Evolutionary conservation across 2,797 vertebrate genomes (phyloP), one percentile per base, ranked within the genome.

Genomic region (Artibeus lituratus): DNA sequence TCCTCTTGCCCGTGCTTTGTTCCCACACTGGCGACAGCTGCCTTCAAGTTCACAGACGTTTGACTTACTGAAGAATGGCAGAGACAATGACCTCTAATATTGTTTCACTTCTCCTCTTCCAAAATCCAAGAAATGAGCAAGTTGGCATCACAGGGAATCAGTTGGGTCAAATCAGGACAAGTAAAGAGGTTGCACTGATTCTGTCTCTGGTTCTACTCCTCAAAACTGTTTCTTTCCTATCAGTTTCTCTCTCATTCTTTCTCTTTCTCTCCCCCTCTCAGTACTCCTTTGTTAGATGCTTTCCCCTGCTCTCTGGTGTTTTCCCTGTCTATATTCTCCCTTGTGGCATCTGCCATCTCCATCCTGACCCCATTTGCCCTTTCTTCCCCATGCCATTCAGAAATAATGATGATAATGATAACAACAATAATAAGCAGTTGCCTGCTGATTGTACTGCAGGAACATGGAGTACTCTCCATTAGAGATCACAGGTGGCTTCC

Each of bases 401-500:
- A 85, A 82, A 87, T 76, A 83, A 87, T 32, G 18, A 47, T 55
- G 32, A 91, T 65, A 55, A 69, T 22, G 94, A n/a, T 44, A 44
- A 1, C 70, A 81, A 42, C 53, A 72, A 15, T 73, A 69, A 91
- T 55, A 87, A 90, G 82, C 94, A 62, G 67, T 37, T 86, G 84
- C 42, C 74, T 67, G 83, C 37, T 88, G 57, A 73, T 7, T 82
- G 19, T 51, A 14, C 19, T 72, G 39, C 18, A 70, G 47, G 88
- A 55, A 97, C 96, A 67, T 3, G 14, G n/a, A 83, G 87, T 49
- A 7, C 62, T 90, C 91, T 39, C 88, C 59, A 15, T 69, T 18
- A 69, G 19, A 80, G 53, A 94, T 83, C 73, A 42, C 85, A 72
- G 92, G 96, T 88, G 97, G 90, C 65, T 85, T 87, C 69, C 86